Percentiles rank a stretch among this genome's conserved stretches.
These are phyloP conservation scores for Hemitrygon akajei DNA, from an alignment of 2,797 vertebrate species.

Conservation along the genomic window DNA sequence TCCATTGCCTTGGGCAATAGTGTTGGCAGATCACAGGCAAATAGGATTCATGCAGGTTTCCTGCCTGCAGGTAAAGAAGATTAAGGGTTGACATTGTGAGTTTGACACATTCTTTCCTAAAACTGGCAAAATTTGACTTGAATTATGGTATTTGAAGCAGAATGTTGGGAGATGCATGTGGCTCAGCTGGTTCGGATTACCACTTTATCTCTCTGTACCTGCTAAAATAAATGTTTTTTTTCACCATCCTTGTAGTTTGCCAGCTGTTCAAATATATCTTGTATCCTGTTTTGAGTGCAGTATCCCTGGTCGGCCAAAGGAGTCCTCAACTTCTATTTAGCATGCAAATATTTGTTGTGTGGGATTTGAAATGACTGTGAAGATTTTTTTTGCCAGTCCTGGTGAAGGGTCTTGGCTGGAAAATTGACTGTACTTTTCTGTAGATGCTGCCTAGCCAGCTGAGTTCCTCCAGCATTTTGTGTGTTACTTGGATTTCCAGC, in stretches of 20 bases:
- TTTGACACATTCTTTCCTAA: neutral
- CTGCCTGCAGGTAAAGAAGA: constrained; percentile 11
- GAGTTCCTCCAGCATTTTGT: too few species aligned
- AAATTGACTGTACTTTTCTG: too few species aligned
- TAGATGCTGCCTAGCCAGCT: too few species aligned
- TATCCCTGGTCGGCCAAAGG: neutral
- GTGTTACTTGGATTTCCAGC: too few species aligned
- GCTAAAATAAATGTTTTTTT: constrained; percentile 24
- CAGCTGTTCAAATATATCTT: constrained; percentile 27
- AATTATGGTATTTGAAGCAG: neutral
- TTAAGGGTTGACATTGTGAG: neutral
- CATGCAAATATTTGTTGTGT: neutral
- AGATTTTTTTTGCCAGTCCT: too few species aligned
- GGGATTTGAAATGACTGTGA: neutral
- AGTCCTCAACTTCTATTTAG: neutral
- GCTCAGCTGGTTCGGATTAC: neutral
- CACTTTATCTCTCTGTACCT: neutral
- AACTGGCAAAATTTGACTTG: too few species aligned
- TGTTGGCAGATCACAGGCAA: neutral
- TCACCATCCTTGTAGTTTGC: neutral
- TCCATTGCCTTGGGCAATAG: neutral
- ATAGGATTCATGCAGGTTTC: neutral
- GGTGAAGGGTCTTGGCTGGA: too few species aligned
- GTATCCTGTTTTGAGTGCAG: neutral
- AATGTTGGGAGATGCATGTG: neutral